These are phyloP conservation scores for Phoxinus phoxinus DNA, from an alignment of 2,113 vertebrate species.

Conservation along the genomic window DNA sequence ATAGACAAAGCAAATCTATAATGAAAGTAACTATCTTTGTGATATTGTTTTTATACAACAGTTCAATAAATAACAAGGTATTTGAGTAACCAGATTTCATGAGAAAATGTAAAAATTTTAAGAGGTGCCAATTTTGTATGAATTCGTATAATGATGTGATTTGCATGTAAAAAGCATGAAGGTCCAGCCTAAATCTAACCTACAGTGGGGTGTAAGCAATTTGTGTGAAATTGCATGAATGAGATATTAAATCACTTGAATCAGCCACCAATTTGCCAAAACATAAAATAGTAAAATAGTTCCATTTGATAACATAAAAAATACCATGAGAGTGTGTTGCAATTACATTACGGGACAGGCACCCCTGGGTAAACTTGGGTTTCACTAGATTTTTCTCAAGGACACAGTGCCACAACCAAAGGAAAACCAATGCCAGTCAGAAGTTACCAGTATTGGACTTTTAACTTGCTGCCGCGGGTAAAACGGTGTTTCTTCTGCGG, in stretches of 20 bases:
- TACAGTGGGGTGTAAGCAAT: neutral
- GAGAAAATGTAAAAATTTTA: neutral
- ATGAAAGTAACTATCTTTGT: neutral
- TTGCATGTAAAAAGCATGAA: neutral
- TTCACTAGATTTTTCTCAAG: slow-evolving; percentile 39
- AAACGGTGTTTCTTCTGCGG: too few species aligned
- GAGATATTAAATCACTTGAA: neutral
- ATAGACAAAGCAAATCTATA: neutral
- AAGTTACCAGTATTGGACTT: neutral
- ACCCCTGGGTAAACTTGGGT: slow-evolving; percentile 20
- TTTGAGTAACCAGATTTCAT: neutral
- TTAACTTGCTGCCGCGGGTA: too few species aligned
- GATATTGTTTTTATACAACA: neutral
- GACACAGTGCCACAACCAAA: slow-evolving; percentile 1
- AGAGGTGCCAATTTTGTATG: neutral
- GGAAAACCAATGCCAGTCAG: neutral
- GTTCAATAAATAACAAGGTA: neutral
- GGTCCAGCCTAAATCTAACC: neutral
- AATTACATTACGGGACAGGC: neutral
- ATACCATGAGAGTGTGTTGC: neutral
- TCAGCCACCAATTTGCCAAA: neutral
- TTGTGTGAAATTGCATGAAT: neutral
- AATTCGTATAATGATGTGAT: neutral
- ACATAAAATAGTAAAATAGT: neutral
- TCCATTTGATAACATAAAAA: too few species aligned